Evolutionary conservation across 2,113 vertebrate species (phyloP).

Genomic region (Promerops cafer): DNA sequence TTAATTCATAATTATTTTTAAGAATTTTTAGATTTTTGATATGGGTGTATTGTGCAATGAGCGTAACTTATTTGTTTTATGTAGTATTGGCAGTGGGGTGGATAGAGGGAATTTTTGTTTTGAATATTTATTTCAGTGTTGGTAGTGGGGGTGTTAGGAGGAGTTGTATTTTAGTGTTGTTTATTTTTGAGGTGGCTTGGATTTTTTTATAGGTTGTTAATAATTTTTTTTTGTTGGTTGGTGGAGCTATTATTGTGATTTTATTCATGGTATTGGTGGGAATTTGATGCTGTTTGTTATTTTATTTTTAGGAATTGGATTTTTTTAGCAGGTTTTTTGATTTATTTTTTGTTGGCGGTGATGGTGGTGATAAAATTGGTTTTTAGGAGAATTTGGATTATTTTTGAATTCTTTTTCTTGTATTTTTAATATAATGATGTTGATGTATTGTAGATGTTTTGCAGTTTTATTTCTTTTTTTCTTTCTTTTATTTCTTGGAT

Average conservation of each 20-base stretch:
- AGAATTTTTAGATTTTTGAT: not conserved
- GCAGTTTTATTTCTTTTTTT: not conserved
- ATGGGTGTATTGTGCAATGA: not conserved
- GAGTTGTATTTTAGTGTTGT: not conserved
- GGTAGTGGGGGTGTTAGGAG: not conserved
- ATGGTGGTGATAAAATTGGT: not conserved
- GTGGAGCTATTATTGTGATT: not conserved
- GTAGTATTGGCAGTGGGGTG: not conserved
- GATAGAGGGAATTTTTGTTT: not conserved
- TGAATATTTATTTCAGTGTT: not conserved
- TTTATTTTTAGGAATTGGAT: not conserved
- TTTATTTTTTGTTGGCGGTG: not conserved
- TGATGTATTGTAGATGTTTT: not conserved
- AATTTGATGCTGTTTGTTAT: not conserved
- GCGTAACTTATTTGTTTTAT: not conserved
- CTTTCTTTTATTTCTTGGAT: too few species aligned
- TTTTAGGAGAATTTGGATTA: not conserved
- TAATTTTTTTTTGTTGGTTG: not conserved
- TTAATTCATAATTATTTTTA: not conserved
- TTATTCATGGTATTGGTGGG: not conserved
- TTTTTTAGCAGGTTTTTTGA: not conserved
- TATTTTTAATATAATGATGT: not conserved
- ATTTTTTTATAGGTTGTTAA: not conserved
- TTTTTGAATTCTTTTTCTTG: not conserved
- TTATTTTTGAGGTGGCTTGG: not conserved